These are phyloP conservation scores for Sminthurinus signatus DNA, from an alignment of 1,140 invertebrate species.

Conservation along the genomic window DNA sequence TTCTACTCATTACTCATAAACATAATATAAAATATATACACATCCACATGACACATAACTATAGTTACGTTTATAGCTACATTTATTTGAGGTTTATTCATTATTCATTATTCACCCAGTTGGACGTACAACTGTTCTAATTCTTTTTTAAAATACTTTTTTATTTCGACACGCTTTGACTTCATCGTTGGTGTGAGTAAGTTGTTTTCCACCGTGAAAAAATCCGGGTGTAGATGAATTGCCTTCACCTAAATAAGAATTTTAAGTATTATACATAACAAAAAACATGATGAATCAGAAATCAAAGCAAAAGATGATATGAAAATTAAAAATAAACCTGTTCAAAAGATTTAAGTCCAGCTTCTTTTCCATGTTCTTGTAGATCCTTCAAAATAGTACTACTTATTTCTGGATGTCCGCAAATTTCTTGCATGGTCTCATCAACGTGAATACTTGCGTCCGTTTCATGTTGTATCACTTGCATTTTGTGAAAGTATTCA, in stretches of 20 bases:
- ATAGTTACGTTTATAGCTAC: too few relatives aligned
- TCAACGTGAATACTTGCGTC: too few relatives aligned
- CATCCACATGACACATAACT: too few relatives aligned
- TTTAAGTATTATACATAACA: too few relatives aligned
- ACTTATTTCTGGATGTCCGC: constrained; percentile 46
- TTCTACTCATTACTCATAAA: too few relatives aligned
- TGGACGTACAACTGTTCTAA: background rate
- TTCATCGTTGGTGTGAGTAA: background rate
- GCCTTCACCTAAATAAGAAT: too few relatives aligned
- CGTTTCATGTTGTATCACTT: too few relatives aligned
- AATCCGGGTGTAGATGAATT: background rate
- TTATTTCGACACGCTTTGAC: background rate
- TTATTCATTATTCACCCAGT: background rate
- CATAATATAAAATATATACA: too few relatives aligned
- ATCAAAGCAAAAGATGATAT: too few relatives aligned
- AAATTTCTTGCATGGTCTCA: constrained; percentile 45
- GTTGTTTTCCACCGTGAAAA: background rate
- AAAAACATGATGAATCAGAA: too few relatives aligned
- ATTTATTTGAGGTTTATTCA: too few relatives aligned
- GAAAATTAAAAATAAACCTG: too few relatives aligned
- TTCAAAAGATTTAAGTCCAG: constrained; percentile 54
- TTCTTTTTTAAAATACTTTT: background rate
- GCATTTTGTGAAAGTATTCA: constrained; percentile 44
- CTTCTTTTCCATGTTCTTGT: constrained; percentile 49
- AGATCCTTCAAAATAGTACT: constrained; percentile 51